Evolutionary conservation across 2,888 invertebrate species (phyloP).

Genomic region (Stenichneumon culpator): DNA sequence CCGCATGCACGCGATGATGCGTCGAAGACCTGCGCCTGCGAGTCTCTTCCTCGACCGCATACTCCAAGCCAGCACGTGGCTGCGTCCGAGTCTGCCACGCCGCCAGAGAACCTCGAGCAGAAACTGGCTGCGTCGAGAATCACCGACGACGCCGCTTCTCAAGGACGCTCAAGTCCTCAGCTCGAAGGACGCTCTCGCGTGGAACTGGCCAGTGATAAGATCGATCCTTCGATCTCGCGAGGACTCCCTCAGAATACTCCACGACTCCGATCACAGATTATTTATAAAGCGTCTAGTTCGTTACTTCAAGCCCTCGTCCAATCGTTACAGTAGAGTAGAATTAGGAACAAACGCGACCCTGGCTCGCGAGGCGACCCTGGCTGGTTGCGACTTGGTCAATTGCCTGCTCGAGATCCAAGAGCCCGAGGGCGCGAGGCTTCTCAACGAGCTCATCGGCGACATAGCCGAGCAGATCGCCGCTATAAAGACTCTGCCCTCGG

Average conservation of each 20-base stretch:
- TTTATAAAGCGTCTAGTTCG: constrained; percentile 92
- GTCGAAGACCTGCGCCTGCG: constrained; percentile 92
- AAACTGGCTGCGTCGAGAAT: constrained; percentile 82
- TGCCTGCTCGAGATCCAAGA: constrained; percentile 90
- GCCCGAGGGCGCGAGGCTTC: constrained; percentile 89
- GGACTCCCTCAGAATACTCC: constrained; percentile 87
- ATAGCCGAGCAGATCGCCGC: constrained; percentile 91
- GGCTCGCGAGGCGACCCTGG: constrained; percentile 89
- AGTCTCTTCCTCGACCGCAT: constrained; percentile 94
- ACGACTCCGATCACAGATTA: constrained; percentile 89
- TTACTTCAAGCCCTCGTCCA: constrained; percentile 95
- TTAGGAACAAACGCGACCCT: constrained; percentile 86
- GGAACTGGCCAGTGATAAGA: constrained; percentile 97
- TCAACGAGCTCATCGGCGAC: constrained; percentile 93
- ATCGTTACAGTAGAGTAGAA: constrained; percentile 95
- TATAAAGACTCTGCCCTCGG: constrained; percentile 90
- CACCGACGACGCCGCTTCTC: constrained; percentile 84
- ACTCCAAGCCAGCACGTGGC: constrained; percentile 86
- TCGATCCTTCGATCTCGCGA: constrained; percentile 85
- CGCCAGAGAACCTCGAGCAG: constrained; percentile 77
- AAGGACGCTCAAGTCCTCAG: constrained; percentile 93
- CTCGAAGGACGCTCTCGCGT: constrained; percentile 92
- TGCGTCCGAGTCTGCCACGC: constrained; percentile 78
- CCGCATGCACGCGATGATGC: constrained; percentile 92
- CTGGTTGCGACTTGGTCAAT: constrained; percentile 91